Evolutionary conservation across 2,888 invertebrate genomes (phyloP).

Genomic region (Drosophila colorata): DNA sequence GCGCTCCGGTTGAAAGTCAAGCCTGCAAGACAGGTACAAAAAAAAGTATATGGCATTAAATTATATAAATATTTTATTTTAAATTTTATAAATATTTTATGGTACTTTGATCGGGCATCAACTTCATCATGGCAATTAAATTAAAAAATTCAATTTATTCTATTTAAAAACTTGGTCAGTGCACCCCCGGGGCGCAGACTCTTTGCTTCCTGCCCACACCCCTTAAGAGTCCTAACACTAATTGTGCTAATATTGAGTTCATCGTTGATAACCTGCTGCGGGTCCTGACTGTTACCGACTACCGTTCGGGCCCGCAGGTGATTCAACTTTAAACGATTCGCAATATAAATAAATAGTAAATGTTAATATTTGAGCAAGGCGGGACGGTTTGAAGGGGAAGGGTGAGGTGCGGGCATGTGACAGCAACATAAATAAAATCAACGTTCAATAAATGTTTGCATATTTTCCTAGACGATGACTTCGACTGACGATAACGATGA

Average conservation of each 20-base stretch:
- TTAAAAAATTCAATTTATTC: constrained; percentile 61
- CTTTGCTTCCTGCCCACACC: neutral
- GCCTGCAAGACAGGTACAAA: constrained; percentile 86
- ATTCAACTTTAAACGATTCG: constrained; percentile 76
- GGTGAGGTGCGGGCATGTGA: constrained; percentile 14
- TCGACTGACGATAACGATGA: constrained; percentile 67
- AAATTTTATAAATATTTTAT: neutral
- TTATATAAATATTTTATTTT: neutral
- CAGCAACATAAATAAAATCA: constrained; percentile 77
- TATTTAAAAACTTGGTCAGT: constrained; percentile 49
- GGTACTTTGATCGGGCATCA: neutral
- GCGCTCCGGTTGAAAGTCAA: constrained; percentile 91
- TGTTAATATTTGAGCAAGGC: constrained; percentile 65
- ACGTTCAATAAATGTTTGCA: constrained; percentile 80
- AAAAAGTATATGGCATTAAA: constrained; percentile 34
- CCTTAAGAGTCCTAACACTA: constrained; percentile 45
- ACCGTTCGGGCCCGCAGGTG: constrained; percentile 61
- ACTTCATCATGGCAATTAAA: constrained; percentile 23
- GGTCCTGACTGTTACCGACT: constrained; percentile 10
- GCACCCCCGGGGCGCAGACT: neutral
- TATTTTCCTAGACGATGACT: constrained; percentile 75
- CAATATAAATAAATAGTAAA: constrained; percentile 76
- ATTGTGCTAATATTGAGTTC: constrained; percentile 78
- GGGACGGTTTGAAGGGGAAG: neutral
- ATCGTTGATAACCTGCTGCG: constrained; percentile 37